A percentile compares a stretch with the other conserved stretches of the same genome.
Conservation (phyloP, 2,797 vertebrate species). For the Catharus ustulatus region DNA sequence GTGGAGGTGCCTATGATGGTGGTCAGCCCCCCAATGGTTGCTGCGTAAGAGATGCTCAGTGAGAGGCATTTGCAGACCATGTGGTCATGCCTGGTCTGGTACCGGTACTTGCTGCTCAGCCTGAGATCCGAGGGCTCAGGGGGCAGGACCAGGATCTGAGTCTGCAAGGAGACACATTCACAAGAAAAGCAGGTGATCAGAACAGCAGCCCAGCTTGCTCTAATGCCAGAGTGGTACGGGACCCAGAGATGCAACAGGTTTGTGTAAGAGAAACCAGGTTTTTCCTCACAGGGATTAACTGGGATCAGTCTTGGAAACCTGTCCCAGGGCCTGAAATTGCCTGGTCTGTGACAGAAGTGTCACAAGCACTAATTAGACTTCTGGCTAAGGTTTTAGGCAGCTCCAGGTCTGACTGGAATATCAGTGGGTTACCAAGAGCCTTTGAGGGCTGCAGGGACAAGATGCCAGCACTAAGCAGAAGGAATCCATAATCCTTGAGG, state of each 20-base stretch:
- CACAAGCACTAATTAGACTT: not conserved
- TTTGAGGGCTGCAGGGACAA: not conserved
- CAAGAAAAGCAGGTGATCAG: not conserved
- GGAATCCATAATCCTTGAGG: conserved; percentile 34
- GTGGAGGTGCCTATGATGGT: conserved; percentile 98
- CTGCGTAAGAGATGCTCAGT: conserved; percentile 93
- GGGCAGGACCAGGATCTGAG: conserved; percentile 71
- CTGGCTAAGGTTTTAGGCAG: not conserved
- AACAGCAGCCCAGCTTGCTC: not conserved
- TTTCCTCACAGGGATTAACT: not conserved
- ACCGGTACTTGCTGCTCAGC: conserved; percentile 58
- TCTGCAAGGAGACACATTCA: conserved; percentile 53
- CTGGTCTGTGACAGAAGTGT: conserved; percentile 4
- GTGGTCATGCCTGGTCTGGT: conserved; percentile 90
- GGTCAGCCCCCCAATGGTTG: conserved; percentile 95
- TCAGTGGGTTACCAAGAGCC: not conserved
- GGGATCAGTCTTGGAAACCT: not conserved
- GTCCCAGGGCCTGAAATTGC: not conserved
- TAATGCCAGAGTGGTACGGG: not conserved
- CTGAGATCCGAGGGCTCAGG: conserved; percentile 25
- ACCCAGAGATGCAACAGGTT: not conserved
- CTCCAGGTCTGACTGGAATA: conserved; percentile 1
- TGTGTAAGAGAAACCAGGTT: not conserved
- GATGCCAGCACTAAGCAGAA: not conserved
- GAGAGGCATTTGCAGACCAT: conserved; percentile 98